Conservation (phyloP, 2,888 invertebrate genomes). For the Dynastes grantii region DNA sequence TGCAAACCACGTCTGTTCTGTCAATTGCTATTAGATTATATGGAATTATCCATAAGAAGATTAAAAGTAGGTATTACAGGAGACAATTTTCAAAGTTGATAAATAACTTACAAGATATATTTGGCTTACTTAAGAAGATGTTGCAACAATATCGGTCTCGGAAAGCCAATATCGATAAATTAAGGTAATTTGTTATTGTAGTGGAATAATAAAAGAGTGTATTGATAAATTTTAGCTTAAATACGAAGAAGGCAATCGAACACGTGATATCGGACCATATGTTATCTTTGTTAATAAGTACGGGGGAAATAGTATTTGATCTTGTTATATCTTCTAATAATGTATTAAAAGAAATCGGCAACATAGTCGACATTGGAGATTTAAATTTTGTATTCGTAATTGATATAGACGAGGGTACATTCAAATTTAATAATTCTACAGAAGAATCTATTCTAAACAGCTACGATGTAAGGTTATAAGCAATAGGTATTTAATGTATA, state of each 20-base stretch:
- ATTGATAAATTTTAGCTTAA: conserved; percentile 31
- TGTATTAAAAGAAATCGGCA: conserved; percentile 8
- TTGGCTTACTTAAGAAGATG: conserved; percentile 40
- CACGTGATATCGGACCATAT: conserved; percentile 15
- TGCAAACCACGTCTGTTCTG: conserved; percentile 9
- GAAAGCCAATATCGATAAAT: conserved; percentile 32
- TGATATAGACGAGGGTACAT: conserved; percentile 7
- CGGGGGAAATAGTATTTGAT: conserved; percentile 12
- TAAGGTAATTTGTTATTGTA: conserved; percentile 34
- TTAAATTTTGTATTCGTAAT: conserved; percentile 39
- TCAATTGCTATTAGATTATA: conserved; percentile 19
- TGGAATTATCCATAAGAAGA: neutral
- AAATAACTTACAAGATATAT: conserved; percentile 23
- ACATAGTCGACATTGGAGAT: conserved; percentile 28
- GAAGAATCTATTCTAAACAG: conserved; percentile 28
- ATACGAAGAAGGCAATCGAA: conserved; percentile 39
- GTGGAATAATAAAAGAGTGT: neutral
- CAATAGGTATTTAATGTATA: neutral
- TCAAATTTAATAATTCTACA: neutral
- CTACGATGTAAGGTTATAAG: conserved; percentile 39
- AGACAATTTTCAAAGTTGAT: conserved; percentile 19
- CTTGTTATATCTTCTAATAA: conserved; percentile 15
- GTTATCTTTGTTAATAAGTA: conserved; percentile 6
- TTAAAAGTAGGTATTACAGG: conserved; percentile 22
- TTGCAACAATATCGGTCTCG: conserved; percentile 40